Percentiles rank a stretch among this genome's conserved stretches.
Evolutionary conservation across 2,113 vertebrate species (phyloP).

Genomic region (Callipepla squamata): DNA sequence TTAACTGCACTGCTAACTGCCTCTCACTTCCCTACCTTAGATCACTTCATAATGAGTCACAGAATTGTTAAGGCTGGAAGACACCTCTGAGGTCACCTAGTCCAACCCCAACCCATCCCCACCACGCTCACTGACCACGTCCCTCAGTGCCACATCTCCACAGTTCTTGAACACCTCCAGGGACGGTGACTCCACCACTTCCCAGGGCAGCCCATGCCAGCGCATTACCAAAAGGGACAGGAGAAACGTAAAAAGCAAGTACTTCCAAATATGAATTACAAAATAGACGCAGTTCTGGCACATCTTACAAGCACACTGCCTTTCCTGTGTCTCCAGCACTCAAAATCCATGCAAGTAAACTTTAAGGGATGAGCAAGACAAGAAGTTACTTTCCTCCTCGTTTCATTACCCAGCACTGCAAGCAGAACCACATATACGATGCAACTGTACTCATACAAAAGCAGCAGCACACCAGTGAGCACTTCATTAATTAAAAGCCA

Average conservation of each 20-base stretch:
- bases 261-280: background rate
- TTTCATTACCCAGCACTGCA: background rate
- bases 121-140: too few relatives aligned
- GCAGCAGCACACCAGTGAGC: conserved; percentile 62
- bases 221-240: background rate
- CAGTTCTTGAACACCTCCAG: too few relatives aligned
- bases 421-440: background rate
- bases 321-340: background rate
- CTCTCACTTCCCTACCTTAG: background rate
- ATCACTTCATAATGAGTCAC: background rate
- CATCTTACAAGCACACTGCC: accelerated
- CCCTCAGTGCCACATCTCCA: too few relatives aligned
- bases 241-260: background rate
- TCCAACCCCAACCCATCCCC: too few relatives aligned
- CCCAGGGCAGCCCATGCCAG: too few relatives aligned
- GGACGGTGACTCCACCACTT: too few relatives aligned
- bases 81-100: too few relatives aligned
- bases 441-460: conserved; percentile 45
- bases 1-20: background rate
- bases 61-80: too few relatives aligned
- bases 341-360: conserved; percentile 10
- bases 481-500: conserved; percentile 78
- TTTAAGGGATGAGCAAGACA: background rate
- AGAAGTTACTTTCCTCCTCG: conserved; percentile 10
- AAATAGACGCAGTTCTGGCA: background rate